These are phyloP conservation scores for Cryptophagus acutangulus DNA, from an alignment of 2,888 invertebrate species.

Conservation along the genomic window DNA sequence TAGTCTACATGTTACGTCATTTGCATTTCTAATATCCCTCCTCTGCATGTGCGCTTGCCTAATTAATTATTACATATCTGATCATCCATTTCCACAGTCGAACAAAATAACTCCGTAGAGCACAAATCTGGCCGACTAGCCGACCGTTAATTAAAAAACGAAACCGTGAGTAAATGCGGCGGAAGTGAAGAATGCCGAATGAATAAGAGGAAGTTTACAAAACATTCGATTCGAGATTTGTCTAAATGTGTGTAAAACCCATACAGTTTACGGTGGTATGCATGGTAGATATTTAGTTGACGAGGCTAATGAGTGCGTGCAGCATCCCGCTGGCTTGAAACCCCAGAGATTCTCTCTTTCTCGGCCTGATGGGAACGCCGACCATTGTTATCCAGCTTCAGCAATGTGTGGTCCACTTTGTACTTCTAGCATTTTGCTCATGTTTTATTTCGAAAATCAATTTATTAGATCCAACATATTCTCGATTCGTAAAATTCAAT, in stretches of 20 bases:
- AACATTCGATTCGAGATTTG: slow-evolving; percentile 25
- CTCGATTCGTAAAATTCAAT: too few relatives aligned
- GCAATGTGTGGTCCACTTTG: slow-evolving; percentile 42
- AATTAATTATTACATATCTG: too few relatives aligned
- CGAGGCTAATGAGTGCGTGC: slow-evolving; percentile 47
- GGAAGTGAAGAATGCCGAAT: slow-evolving; percentile 31
- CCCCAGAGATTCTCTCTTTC: slow-evolving; percentile 26
- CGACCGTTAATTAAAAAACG: slow-evolving; percentile 29
- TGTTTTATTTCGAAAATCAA: too few relatives aligned
- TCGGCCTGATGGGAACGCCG: slow-evolving; percentile 33
- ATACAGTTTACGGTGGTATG: slow-evolving; percentile 12
- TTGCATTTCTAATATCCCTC: too few relatives aligned
- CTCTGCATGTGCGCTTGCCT: too few relatives aligned
- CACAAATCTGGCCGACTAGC: too few relatives aligned
- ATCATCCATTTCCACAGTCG: too few relatives aligned
- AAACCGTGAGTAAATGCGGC: slow-evolving; percentile 27
- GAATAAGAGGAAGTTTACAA: slow-evolving; percentile 27
- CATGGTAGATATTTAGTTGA: slow-evolving; percentile 35
- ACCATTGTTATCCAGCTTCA: slow-evolving; percentile 34
- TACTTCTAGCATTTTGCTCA: too few relatives aligned
- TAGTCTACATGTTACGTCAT: too few relatives aligned
- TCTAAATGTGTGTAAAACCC: too few relatives aligned
- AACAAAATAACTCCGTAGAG: too few relatives aligned
- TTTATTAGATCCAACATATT: too few relatives aligned
- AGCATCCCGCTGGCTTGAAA: slow-evolving; percentile 40